phyloP scores from a whole-genome alignment of 2,797 vertebrate species.

The Perodicticus potto region DNA sequence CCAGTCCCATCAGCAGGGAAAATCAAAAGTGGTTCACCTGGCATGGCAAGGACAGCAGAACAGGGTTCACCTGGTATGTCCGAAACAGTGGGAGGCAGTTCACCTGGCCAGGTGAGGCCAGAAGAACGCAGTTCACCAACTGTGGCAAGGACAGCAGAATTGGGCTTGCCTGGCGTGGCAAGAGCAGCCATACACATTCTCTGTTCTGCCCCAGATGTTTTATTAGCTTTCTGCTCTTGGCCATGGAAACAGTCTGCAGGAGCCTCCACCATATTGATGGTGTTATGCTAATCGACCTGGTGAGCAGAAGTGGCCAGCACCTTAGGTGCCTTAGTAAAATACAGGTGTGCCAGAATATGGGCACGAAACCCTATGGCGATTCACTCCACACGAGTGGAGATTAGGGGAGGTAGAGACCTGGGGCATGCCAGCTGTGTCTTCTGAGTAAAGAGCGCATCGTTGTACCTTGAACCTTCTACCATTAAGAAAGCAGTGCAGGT shows the following conservation, averaged over 20 bases:
- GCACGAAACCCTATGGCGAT: neutral
- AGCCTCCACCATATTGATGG: too few relatives aligned
- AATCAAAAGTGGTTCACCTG: neutral
- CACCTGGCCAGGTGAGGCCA: too few relatives aligned
- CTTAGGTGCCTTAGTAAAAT: neutral
- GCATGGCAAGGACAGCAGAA: neutral
- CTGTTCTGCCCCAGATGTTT: too few relatives aligned
- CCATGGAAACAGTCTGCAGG: too few relatives aligned
- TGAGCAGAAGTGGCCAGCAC: neutral
- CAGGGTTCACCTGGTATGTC: neutral
- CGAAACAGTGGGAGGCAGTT: too few relatives aligned
- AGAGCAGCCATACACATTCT: too few relatives aligned
- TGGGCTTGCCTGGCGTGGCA: too few relatives aligned
- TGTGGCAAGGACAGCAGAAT: too few relatives aligned
- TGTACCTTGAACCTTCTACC: neutral
- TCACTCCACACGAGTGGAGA: neutral
- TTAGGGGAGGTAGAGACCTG: neutral
- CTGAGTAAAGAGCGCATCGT: neutral
- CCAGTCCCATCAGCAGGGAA: neutral
- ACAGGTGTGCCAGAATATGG: neutral
- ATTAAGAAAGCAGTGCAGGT: neutral
- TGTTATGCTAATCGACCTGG: too few relatives aligned
- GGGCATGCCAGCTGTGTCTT: neutral
- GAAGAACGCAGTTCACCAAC: too few relatives aligned
- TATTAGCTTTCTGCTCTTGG: too few relatives aligned